Conservation (phyloP, 2,797 vertebrate species). For the Lithobates sylvaticus region DNA sequence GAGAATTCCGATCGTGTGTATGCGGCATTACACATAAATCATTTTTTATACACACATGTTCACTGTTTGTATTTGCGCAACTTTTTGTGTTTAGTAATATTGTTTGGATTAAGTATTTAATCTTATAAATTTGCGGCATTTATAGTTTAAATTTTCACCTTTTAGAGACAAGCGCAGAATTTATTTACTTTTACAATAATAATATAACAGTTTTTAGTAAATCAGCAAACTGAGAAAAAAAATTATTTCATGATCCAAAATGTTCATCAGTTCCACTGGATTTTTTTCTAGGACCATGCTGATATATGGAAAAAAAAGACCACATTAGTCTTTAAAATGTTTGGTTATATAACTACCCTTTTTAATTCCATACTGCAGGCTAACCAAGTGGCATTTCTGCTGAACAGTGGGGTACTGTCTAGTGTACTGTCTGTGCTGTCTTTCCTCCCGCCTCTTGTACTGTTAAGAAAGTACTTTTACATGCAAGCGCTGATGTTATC, state of each 20-base stretch:
- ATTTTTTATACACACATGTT: too few relatives aligned
- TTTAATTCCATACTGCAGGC: background rate
- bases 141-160: too few relatives aligned
- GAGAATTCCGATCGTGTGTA: too few relatives aligned
- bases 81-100: too few relatives aligned
- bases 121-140: too few relatives aligned
- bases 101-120: too few relatives aligned
- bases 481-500: slow-evolving; percentile 4
- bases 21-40: too few relatives aligned
- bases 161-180: too few relatives aligned
- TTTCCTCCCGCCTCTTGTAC: background rate
- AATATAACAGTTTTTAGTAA: too few relatives aligned
- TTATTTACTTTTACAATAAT: too few relatives aligned
- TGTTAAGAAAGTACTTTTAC: background rate
- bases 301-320: background rate
- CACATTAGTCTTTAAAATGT: too few relatives aligned
- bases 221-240: background rate
- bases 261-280: background rate
- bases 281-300: background rate
- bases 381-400: background rate
- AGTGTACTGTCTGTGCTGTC: background rate
- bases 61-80: too few relatives aligned
- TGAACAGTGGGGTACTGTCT: background rate
- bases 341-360: background rate
- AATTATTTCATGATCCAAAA: background rate